phyloP scores from a whole-genome alignment of 1,140 invertebrate species.

The Sipha flava region DNA sequence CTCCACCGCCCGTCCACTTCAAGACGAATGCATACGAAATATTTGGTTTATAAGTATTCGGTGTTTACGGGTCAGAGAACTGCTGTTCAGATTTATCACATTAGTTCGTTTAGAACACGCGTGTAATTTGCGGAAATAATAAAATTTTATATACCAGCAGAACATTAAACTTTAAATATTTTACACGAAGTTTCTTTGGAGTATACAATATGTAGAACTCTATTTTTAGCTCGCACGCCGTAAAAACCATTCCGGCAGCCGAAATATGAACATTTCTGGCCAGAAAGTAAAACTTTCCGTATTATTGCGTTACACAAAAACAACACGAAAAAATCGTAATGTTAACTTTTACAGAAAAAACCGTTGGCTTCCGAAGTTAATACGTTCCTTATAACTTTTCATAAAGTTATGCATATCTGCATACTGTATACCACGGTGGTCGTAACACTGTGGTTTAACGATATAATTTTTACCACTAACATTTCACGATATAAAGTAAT shows the following conservation, averaged over 20 bases:
- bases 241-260: not conserved
- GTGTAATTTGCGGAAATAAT: not conserved
- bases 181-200: not conserved
- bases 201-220: not conserved
- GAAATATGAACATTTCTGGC: not conserved
- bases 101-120: constrained; percentile 16
- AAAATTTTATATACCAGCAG: not conserved
- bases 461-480: no score
- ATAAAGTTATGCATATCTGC: no score
- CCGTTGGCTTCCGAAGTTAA: no score
- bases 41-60: constrained; percentile 16
- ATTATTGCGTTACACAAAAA: no score
- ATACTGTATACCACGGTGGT: no score
- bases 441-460: no score
- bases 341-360: no score
- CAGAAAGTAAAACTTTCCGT: not conserved
- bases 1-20: not conserved
- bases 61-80: not conserved
- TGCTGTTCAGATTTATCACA: constrained; percentile 16
- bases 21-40: constrained; percentile 1
- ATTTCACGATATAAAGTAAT: no score
- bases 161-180: not conserved
- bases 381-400: no score
- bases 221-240: no score
- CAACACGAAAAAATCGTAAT: no score